Evolutionary conservation across 2,797 vertebrate genomes (phyloP), one percentile per base, ranked within the genome.

Genomic region (Mus caroli): DNA sequence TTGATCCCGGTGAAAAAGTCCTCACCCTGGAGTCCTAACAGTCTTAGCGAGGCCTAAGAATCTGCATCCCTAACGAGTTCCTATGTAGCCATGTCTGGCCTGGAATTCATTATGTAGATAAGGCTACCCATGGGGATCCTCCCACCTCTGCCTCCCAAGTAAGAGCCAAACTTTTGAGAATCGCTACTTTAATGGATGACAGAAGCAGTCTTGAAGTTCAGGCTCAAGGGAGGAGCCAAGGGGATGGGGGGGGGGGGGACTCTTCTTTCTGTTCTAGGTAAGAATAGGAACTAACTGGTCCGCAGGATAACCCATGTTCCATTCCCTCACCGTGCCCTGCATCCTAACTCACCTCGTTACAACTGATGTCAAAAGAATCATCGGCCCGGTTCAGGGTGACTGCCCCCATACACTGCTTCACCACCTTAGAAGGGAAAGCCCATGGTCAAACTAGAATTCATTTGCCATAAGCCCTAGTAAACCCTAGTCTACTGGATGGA

Each of bases 321-420:
- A 62, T 6, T 2, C n/a, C 2, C 15, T 19, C 26, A 6, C 24
- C n/a, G 20, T 56, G 17, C 52, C 60, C 56, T 22, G 4, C 6
- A 67, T 6, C 79, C 24, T 60, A 60, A 60, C 97, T 98, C 78
- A 98, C 97, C 43, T 2, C 20, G 0, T 24, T 12, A 90, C 94
- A 98, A 58, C 0, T 40, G 56, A 97, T 37, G 52, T 95, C 52
- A 3, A 73, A 67, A 26, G 43, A 28, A 20, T 37, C 88, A 0
- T 0, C 6, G 8, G 4, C 46, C 0, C 2, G 20, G 19, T 83
- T 82, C 89, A 95, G 40, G 13, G 10, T 85, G 71, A 97, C 77
- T 2, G 93, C 89, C 40, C 95, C 96, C 9, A 12, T 0, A 85
- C 96, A 96, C 11, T 4, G 34, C 43, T 90, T 96, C 87, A 96